A percentile compares a stretch with the other conserved stretches of the same genome.
phyloP scores from a whole-genome alignment of 2,797 vertebrate species.

The Anguilla megastoma region DNA sequence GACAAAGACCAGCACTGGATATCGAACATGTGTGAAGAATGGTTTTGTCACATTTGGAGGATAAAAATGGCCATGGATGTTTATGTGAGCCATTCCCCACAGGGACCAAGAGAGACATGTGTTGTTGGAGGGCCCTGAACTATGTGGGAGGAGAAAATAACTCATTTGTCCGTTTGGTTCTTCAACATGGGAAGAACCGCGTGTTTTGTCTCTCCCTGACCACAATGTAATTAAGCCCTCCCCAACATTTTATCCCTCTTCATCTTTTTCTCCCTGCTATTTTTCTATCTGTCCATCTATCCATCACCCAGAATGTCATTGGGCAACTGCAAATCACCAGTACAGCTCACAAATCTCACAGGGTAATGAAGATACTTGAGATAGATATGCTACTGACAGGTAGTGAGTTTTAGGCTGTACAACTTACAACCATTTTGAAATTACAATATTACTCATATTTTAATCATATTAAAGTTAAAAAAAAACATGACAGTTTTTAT shows the following conservation, averaged over 20 bases:
- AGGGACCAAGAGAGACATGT: background rate
- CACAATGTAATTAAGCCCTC: slow-evolving; percentile 36
- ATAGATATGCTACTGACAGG: background rate
- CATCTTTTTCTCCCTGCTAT: background rate
- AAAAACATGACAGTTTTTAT: background rate
- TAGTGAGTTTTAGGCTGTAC: background rate
- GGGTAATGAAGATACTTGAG: background rate
- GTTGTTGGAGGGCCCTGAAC: background rate
- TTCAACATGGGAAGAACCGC: background rate
- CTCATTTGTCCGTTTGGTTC: slow-evolving; percentile 41
- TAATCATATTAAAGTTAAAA: background rate
- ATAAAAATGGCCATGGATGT: slow-evolving; percentile 20
- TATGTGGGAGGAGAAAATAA: slow-evolving; percentile 14
- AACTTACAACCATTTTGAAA: background rate
- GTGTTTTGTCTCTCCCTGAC: background rate
- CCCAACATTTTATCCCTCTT: slow-evolving; percentile 33
- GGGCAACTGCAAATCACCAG: slow-evolving; percentile 4
- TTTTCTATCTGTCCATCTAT: background rate
- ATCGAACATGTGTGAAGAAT: slow-evolving; percentile 40
- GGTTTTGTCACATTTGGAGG: background rate
- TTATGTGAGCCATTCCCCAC: slow-evolving; percentile 21
- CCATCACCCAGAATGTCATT: background rate
- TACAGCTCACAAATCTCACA: slow-evolving; percentile 26
- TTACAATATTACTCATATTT: background rate
- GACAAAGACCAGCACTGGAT: slow-evolving; percentile 34